Conservation (phyloP, 2,797 vertebrate genomes). For the Hapalemur alaotrensis region DNA sequence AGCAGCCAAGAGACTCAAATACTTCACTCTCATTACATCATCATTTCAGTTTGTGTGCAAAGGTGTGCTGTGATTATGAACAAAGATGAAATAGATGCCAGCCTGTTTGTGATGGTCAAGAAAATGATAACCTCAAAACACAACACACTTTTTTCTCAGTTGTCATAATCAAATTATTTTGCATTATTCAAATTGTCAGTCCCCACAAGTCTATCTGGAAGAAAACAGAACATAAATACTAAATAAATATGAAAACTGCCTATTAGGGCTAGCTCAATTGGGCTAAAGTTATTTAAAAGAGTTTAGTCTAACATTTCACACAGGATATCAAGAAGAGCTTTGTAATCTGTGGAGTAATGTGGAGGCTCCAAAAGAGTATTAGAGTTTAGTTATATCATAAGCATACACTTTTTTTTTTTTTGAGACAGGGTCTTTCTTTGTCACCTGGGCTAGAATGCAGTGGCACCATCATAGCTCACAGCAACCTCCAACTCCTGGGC, state of each 20-base stretch:
- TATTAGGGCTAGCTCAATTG: not conserved
- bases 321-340: not conserved
- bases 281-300: constrained; percentile 9
- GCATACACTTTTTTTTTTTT: not conserved
- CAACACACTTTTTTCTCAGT: not conserved
- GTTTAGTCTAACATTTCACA: not conserved
- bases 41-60: constrained; percentile 20
- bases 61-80: not conserved
- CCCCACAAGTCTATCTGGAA: not conserved
- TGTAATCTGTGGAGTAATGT: not conserved
- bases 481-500: not conserved
- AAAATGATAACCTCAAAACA: constrained; percentile 32
- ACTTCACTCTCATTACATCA: not conserved
- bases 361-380: not conserved
- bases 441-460: not conserved
- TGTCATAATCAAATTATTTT: constrained; percentile 31
- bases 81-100: not conserved
- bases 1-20: not conserved
- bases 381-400: constrained; percentile 26
- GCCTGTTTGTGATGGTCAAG: not conserved
- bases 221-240: not conserved
- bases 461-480: not conserved
- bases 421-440: not conserved
- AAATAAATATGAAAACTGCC: constrained; percentile 20
- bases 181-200: constrained; percentile 28